Base-by-base conservation (phyloP, 1,140 invertebrate genomes). In the Drosophila bocqueti region DNA sequence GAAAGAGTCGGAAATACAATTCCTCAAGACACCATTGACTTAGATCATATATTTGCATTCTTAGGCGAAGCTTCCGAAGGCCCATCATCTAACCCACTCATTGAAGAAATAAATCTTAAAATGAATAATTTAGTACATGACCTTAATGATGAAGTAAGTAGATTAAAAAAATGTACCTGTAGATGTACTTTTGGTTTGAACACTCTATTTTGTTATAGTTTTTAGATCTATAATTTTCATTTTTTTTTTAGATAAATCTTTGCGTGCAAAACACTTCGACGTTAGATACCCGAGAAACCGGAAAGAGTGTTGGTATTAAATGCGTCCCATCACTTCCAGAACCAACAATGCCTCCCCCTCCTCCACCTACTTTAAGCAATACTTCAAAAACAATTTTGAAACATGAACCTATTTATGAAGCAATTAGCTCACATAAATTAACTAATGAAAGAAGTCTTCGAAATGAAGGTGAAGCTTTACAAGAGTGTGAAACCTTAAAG, bases 11-110 rank as follows among this genome's bases (percentile, higher is more conserved):
- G 18, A 55, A 38, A 50, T 13, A 50, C 67, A 66, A 49, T 94
- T 45, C 92, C 94, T 43, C 93, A 94, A 40, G 95, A 97, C 64
- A 96, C 97, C 1, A 96, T 98, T 0, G 97, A 98, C 92, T 94
- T 99, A 55, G 98, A 99, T 92, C 98, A 98, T 93, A 94, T 99
- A 81, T 99, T 99, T 93, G 97, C 97, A 52, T 99, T 99, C 92
- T 94, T 99, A 10, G 97, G 97, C 0, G 97, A 98, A 69, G 95
- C 97, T 16, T 96, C 97, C 16, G 93, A 94, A 6, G 82, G 34
- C 34, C 36, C 63, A 4, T 40, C 65, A 40, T 93, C 94, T 34
- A 94, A 95, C 49, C 93, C 94, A 45, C 95, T 97, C 10, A 96
- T 97, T 16, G 96, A 97, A n/a, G 96, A 97, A 92, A 97, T 98